Evolutionary conservation across 1,140 invertebrate species (phyloP), one percentile per base, ranked within the genome.

Genomic region (Mesaphorura yosii): DNA sequence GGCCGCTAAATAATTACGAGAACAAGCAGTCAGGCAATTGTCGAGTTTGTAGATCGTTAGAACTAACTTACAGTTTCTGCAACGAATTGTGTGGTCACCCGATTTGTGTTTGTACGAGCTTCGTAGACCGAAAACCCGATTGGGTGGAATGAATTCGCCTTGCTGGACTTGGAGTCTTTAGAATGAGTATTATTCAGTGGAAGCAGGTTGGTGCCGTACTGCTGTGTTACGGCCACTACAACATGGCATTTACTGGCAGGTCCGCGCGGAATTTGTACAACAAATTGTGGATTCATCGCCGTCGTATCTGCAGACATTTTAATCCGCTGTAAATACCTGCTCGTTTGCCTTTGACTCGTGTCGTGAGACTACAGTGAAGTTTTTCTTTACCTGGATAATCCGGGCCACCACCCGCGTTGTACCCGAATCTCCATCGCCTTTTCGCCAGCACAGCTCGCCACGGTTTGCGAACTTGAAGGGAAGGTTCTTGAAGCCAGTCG

Each of bases 61-160:
- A n/a, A n/a, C n/a, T n/a, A 31, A 51, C 58, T 70, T 64, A 78
- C 76, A 60, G 78, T 75, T 65, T 79, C 76, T n/a, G 70, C 61
- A 7, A 80, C 74, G 64, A 78, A 80, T 53, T 78, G 72, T 14
- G 75, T 71, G 22, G 77, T 79, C 25, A 81, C 65, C 53, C 79
- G 68, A 15, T 74, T 69, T 69, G 78, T 76, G 23, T 73, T 77
- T 44, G 75, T 70, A 26, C 79, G 77, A 59, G 82, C 75, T 73
- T 81, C 81, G 66, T 82, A 83, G 39, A 83, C 77, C 17, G 80
- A 78, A 67, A 83, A 83, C 22, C 80, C 79, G 51, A 82, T 76
- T 20, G 78, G 73, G 63, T 70, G 73, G 45, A 79, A 65, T 1
- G 70, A 66, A 10, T 10, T 23, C 52, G 68, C 72, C 50, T 72